Conservation (phyloP, 2,888 invertebrate genomes). For the Drosophila mayaguana region DNA sequence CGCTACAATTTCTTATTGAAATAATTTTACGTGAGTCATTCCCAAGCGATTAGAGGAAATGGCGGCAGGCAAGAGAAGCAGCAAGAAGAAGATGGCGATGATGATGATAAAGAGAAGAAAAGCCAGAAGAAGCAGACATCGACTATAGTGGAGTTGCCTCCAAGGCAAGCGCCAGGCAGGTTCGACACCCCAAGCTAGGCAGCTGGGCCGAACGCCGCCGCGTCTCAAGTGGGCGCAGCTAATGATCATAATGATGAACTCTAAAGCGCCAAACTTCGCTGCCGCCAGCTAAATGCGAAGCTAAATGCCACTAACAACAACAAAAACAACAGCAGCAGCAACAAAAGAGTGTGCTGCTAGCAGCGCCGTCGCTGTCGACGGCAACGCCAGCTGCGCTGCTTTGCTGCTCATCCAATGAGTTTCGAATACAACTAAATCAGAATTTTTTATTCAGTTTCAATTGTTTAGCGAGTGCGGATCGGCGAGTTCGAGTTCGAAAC, state of each 20-base stretch:
- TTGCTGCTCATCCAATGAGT: slow-evolving; percentile 76
- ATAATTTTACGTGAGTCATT: slow-evolving; percentile 73
- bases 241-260: slow-evolving; percentile 71
- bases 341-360: slow-evolving; percentile 47
- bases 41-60: slow-evolving; percentile 56
- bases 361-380: slow-evolving; percentile 23
- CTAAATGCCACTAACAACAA: slow-evolving; percentile 59
- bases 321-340: slow-evolving; percentile 27
- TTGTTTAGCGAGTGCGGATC: slow-evolving; percentile 84
- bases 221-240: slow-evolving; percentile 63
- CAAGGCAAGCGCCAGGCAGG: slow-evolving; percentile 50
- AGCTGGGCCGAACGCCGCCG: not conserved
- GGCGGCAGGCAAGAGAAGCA: slow-evolving; percentile 28
- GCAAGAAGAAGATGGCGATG: not conserved
- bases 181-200: slow-evolving; percentile 18
- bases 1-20: slow-evolving; percentile 53
- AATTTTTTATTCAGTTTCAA: slow-evolving; percentile 84
- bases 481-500: slow-evolving; percentile 63
- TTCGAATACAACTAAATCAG: slow-evolving; percentile 82
- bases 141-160: slow-evolving; percentile 20
- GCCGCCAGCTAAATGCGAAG: slow-evolving; percentile 62
- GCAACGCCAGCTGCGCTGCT: slow-evolving; percentile 56
- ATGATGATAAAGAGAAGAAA: slow-evolving; percentile 5
- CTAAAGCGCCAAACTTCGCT: slow-evolving; percentile 63
- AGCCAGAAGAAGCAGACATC: not conserved